A percentile compares a stretch with the other conserved stretches of the same genome.
These are phyloP conservation scores for Takifugu flavidus DNA, from an alignment of 2,113 vertebrate species.

Conservation along the genomic window DNA sequence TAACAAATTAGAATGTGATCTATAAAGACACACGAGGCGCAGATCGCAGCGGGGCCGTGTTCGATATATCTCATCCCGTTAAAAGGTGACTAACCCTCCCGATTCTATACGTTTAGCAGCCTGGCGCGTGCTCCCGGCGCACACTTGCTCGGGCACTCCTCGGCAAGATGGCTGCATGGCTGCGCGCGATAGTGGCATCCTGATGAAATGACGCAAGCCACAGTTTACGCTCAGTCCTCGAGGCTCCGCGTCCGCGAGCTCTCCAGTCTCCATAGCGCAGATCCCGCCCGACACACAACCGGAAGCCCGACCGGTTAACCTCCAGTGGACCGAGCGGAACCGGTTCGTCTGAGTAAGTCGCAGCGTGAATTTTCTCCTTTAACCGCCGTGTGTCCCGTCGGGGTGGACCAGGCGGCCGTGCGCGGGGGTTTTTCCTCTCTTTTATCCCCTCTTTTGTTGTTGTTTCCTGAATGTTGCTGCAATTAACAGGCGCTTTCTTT, in stretches of 20 bases:
- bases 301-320: slow-evolving; percentile 55
- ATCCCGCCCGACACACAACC: slow-evolving; percentile 64
- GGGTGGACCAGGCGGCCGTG: slow-evolving; percentile 7
- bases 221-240: slow-evolving; percentile 53
- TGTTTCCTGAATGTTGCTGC: slow-evolving; percentile 59
- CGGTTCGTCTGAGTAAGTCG: slow-evolving; percentile 74
- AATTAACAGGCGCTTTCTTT: slow-evolving; percentile 50
- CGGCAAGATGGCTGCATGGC: slow-evolving; percentile 74
- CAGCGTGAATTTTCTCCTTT: neutral
- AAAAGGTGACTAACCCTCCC: too few relatives aligned
- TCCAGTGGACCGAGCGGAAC: slow-evolving; percentile 67
- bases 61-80: too few relatives aligned
- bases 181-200: slow-evolving; percentile 64
- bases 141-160: slow-evolving; percentile 37
- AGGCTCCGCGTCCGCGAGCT: slow-evolving; percentile 37
- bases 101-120: too few relatives aligned
- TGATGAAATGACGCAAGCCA: slow-evolving; percentile 71
- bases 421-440: slow-evolving; percentile 19
- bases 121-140: neutral
- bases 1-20: too few relatives aligned
- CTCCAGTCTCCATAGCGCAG: slow-evolving; percentile 56
- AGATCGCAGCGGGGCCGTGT: too few relatives aligned
- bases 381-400: slow-evolving; percentile 4
- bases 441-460: slow-evolving; percentile 59
- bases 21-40: too few relatives aligned